Evolutionary conservation across 2,797 vertebrate genomes (phyloP), one percentile per base, ranked within the genome.

Genomic region (Malacoraja senta): DNA sequence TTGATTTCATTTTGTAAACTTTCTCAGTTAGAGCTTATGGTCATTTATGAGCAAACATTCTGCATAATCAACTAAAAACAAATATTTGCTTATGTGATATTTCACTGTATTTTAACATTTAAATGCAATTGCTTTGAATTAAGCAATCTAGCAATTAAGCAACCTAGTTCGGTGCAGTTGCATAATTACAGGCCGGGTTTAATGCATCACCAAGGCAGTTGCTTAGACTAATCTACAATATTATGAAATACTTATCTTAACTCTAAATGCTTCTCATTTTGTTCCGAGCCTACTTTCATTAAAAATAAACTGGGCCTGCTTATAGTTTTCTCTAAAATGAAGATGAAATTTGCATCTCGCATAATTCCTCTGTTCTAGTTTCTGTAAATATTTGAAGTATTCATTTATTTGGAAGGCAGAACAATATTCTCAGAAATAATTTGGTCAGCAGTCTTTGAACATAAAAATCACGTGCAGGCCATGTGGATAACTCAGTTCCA

Each of bases 191-290:
- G 17, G 68, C 38, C 71, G 88, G 72, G 32, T 91, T 65, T 91
- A 35, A 91, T 91, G 65, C 32, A 91, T 91, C 68, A 91, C 32
- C 65, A 72, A 91, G 32, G 68, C 68, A 71, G 63, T 35, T 35
- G 19, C n/a, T 91, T 72, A 12, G 65, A 38, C 1, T 44, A 91
- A 91, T 74, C 17, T 26, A 44, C 65, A 72, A 72, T 21, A 91
- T 91, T 74, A 91, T 72, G 38, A 68, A 91, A 91, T 72, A 26
- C 35, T 91, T 91, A 72, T 63, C 38, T 21, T 6, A 72, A 91
- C 35, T 91, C 32, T 65, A 91, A 91, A 91, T 91, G 32, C 68
- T 91, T 71, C 65, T 91, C 32, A 86, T 74, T 91, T 72, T 35
- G 65, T 29, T 72, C 65, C 68, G 44, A 71, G 38, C 88, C 68